Base-by-base conservation (phyloP, 2,797 vertebrate species). In the Gallirallus australis region DNA sequence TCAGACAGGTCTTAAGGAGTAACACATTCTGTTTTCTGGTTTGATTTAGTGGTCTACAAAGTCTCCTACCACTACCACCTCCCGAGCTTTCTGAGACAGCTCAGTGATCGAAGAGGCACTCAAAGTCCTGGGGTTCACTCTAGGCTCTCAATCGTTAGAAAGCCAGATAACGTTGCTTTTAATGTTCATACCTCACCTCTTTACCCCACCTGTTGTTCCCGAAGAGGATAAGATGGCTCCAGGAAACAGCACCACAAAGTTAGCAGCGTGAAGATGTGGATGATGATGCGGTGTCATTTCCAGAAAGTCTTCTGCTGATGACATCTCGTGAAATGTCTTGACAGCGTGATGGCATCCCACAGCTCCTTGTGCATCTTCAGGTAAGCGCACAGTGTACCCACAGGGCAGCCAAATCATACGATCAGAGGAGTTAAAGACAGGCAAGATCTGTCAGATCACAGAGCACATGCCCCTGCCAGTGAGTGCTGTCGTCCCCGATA, bases 21-120 rank as follows among this genome's bases (percentile, higher is more conserved):
- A 95, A 45, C 10, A 66, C 12, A 63, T 84, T 56, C 64, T 89
- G 31, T 89, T 93, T 90, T 77, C 81, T 92, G 73, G 60, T 82
- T 94, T 95, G 73, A 95, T 95, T 93, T 86, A 86, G 53, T 90
- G 78, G 81, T 80, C 87, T 92, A 86, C 75, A 93, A 94, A 94
- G 71, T 53, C 70, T 93, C 42, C 64, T 73, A 48, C n/a, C 35
- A 72, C 39, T 68, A 56, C 75, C 83, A 81, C 91, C 85, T 90
- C 81, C 94, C 0, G 47, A 90, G 92, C 53, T 89, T 86, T 95
- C 91, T 86, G 92, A 95, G 40, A 93, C 79, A 92, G 78, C 15
- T 57, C 10, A 8, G 45, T 65, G 71, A 95, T 89, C 35, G 71
- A 92, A 96, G 56, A 93, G 68, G 42, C 81, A 81, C 17, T 80